A percentile compares a stretch with the other conserved stretches of the same genome.
Conservation (phyloP, 2,888 invertebrate genomes). For the Phortica okadai region DNA sequence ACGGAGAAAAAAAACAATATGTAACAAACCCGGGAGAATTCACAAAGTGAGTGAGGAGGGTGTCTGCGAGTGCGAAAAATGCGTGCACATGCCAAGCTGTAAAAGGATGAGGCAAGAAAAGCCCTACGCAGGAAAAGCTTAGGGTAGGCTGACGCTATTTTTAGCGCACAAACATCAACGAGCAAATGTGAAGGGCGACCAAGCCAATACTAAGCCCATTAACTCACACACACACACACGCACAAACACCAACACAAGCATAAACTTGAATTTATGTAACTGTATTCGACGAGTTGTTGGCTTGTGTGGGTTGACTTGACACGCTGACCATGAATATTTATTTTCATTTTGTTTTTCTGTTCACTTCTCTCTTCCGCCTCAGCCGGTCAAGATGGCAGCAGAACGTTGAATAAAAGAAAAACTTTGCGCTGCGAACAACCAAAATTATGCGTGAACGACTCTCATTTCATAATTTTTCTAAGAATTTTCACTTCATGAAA, state of each 20-base stretch:
- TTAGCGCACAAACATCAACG: constrained; percentile 18
- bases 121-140: constrained; percentile 40
- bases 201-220: constrained; percentile 37
- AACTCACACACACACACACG: constrained; percentile 47
- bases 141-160: constrained; percentile 38
- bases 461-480: neutral
- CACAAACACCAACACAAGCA: constrained; percentile 7
- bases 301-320: constrained; percentile 54
- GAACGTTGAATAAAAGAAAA: neutral
- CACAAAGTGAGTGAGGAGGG: constrained; percentile 8
- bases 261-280: constrained; percentile 43
- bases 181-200: neutral
- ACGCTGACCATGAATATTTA: constrained; percentile 66
- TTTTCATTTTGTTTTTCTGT: constrained; percentile 34
- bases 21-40: neutral
- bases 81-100: neutral
- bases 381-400: neutral
- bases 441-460: constrained; percentile 7
- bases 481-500: constrained; percentile 10
- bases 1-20: too few relatives aligned
- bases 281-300: constrained; percentile 8
- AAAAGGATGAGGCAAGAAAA: constrained; percentile 36
- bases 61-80: constrained; percentile 23
- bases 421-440: neutral
- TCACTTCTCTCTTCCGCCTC: constrained; percentile 3